Conservation (phyloP, 1,140 invertebrate genomes). For the Drosophila tristis region DNA sequence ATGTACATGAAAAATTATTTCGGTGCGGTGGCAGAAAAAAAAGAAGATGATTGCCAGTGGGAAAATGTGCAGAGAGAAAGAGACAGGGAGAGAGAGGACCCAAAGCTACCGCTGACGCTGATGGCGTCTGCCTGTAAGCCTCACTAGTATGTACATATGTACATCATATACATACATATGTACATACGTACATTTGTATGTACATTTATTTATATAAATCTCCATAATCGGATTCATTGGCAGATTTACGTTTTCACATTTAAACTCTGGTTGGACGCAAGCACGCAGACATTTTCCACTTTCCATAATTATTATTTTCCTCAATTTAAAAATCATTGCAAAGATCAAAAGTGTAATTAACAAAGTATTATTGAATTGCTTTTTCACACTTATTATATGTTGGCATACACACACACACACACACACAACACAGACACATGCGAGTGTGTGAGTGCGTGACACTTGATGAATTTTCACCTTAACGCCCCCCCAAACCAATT, state of each 20-base stretch:
- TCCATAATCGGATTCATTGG: constrained; percentile 56
- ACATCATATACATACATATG: no score
- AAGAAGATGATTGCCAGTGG: constrained; percentile 39
- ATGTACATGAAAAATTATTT: constrained; percentile 47
- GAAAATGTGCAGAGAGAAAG: constrained; percentile 12
- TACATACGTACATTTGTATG: neutral
- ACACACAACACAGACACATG: no score
- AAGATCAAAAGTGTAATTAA: constrained; percentile 62
- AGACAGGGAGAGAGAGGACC: no score
- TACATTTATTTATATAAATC: constrained; percentile 2
- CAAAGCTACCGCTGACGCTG: neutral
- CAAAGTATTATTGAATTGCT: constrained; percentile 34
- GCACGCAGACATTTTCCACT: neutral
- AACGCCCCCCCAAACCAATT: no score
- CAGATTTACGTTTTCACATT: constrained; percentile 45
- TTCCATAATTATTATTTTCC: constrained; percentile 41
- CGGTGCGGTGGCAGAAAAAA: neutral
- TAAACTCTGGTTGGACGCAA: constrained; percentile 3
- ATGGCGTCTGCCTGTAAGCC: constrained; percentile 3
- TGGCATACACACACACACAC: neutral
- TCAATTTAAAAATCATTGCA: constrained; percentile 48
- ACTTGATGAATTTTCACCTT: no score
- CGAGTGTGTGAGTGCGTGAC: no score
- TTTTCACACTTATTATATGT: constrained; percentile 39
- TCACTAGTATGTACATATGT: neutral